Percentiles rank a stretch among this genome's conserved stretches.
phyloP scores from a whole-genome alignment of 2,888 invertebrate genomes.

The Iselma pallidipennis region DNA sequence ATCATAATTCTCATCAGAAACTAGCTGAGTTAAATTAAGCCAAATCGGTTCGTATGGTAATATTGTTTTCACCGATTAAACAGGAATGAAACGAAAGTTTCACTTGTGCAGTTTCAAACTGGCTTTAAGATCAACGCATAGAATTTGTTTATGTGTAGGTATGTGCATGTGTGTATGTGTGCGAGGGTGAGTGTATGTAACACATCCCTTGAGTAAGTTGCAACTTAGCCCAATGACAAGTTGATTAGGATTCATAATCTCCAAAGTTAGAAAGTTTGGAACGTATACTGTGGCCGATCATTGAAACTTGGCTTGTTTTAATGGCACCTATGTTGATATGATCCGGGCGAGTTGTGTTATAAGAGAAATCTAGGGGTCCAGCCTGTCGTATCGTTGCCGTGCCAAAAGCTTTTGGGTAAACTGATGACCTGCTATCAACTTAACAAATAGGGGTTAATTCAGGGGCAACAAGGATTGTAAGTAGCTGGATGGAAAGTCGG shows the following conservation, averaged over 20 bases:
- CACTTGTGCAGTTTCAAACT: background rate
- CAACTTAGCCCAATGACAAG: conserved; percentile 5
- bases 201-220: background rate
- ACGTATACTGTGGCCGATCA: conserved; percentile 9
- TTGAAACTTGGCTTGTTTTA: conserved; percentile 15
- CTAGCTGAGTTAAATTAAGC: background rate
- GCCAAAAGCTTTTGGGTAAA: conserved; percentile 16
- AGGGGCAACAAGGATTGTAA: background rate
- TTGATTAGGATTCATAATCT: conserved; percentile 31
- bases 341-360: background rate
- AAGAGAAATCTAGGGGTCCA: too few species aligned
- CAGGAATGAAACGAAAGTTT: background rate
- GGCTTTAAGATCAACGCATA: background rate
- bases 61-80: background rate
- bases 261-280: conserved; percentile 22
- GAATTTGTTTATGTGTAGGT: background rate
- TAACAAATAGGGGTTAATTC: conserved; percentile 24
- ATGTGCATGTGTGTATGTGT: background rate
- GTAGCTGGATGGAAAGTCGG: background rate
- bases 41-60: background rate
- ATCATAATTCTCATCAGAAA: conserved; percentile 34
- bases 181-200: background rate
- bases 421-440: conserved; percentile 17
- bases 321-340: background rate
- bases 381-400: background rate